These are phyloP conservation scores for Puffinus mauretanicus DNA, from an alignment of 2,113 vertebrate species.

Conservation along the genomic window DNA sequence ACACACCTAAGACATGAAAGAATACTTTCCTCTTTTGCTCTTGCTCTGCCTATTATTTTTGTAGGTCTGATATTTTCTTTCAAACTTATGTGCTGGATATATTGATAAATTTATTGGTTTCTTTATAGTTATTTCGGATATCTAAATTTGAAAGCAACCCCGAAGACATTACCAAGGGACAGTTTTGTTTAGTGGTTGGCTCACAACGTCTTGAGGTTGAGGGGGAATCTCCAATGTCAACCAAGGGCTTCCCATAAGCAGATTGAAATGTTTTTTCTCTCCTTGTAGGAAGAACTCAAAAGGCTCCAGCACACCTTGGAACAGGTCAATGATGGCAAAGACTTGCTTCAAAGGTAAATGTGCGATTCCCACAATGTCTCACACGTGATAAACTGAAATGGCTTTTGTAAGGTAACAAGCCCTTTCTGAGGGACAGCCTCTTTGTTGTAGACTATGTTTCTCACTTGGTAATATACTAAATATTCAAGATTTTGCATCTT, in stretches of 20 bases:
- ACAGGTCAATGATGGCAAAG: conserved; percentile 79
- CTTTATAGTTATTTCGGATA: neutral
- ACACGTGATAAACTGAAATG: fast-evolving
- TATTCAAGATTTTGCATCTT: neutral
- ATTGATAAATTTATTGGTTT: neutral
- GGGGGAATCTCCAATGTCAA: neutral
- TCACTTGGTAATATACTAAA: neutral
- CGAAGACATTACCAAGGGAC: fast-evolving
- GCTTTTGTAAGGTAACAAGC: neutral
- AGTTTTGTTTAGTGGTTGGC: fast-evolving
- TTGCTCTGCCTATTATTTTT: neutral
- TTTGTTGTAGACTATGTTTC: neutral
- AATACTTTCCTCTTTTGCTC: neutral
- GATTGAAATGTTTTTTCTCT: neutral
- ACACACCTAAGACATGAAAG: neutral
- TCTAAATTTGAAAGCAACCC: neutral
- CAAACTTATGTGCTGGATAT: neutral
- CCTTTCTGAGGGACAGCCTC: neutral
- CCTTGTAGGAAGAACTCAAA: conserved; percentile 84
- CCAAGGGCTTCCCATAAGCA: neutral
- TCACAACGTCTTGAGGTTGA: neutral
- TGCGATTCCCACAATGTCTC: neutral
- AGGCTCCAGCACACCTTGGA: conserved; percentile 83
- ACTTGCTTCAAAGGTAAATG: conserved; percentile 85
- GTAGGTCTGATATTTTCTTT: neutral